Evolutionary conservation across 2,113 vertebrate species (phyloP), one percentile per base, ranked within the genome.

Genomic region (Rhinopithecus roxellana): DNA sequence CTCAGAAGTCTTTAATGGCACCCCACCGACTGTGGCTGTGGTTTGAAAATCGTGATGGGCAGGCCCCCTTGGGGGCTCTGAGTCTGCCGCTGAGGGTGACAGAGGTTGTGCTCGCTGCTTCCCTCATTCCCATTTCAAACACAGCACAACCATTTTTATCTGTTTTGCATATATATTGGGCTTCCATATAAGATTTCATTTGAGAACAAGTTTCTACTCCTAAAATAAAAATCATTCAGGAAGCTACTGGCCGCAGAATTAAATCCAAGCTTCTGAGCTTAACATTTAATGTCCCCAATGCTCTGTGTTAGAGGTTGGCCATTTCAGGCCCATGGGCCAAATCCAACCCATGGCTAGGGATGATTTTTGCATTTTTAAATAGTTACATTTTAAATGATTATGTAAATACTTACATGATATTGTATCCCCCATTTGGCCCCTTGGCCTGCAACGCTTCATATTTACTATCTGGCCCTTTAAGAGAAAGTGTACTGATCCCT

Each of bases 101-200:
- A 22, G 35, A 81, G 72, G 70, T 2, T 69, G 88, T 64, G 43
- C 20, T 72, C 16, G 5, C 20, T 40, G 78, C 8, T 9, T 38
- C 67, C 52, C 25, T 84, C 57, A 86, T 93, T 93, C 77, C 25
- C 32, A 23, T 95, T 87, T 81, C 93, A 81, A 92, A 57, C 16
- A n/a, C 38, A 72, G 40, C 52, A 48, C 70, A 94, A 67, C 69
- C 30, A 23, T 35, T 94, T 50, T 86, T 72, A 67, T 79, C 48
- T 83, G 67, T 67, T 97, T 97, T 94, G 93, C 89, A 89, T 91
- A 80, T 79, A 91, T 90, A 91, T 96, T 94, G 89, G 55, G 72
- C n/a, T 96, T 86, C 79, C n/a, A 22, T 35, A 50, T 48, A 86
- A 8, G 38, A 57, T 86, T 93, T 95, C 72, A 59, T 81, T 91